Percentiles rank a stretch among this genome's conserved stretches.
Evolutionary conservation across 2,113 vertebrate species (phyloP).

Genomic region (Lasiurus borealis): DNA sequence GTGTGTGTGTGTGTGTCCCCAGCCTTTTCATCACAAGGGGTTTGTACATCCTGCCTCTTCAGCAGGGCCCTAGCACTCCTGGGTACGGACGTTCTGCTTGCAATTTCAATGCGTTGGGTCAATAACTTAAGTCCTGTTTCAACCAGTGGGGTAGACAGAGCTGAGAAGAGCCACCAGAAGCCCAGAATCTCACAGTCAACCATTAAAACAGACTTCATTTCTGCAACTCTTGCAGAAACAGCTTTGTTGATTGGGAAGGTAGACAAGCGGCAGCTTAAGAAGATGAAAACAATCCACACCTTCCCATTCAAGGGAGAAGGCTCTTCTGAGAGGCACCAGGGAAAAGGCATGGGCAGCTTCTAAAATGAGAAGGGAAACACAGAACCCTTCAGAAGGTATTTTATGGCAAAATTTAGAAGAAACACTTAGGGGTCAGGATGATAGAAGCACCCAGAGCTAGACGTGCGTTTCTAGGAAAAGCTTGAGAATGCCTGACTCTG

Average conservation of each 20-base stretch:
- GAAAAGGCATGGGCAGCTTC: background rate
- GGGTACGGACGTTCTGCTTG: background rate
- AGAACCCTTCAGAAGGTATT: background rate
- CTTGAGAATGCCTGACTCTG: background rate
- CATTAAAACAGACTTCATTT: background rate
- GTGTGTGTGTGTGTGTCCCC: no score
- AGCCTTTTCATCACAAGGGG: background rate
- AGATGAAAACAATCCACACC: background rate
- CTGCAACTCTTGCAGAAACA: background rate
- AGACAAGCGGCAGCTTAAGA: background rate
- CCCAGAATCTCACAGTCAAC: background rate
- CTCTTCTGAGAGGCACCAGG: background rate
- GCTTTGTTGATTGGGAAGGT: background rate
- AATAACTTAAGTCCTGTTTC: background rate
- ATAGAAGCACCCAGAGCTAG: background rate
- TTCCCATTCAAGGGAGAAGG: background rate
- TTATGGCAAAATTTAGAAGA: background rate
- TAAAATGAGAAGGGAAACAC: background rate
- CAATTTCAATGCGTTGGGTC: background rate
- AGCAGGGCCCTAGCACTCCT: background rate
- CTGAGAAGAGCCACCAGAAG: background rate
- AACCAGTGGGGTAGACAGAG: background rate
- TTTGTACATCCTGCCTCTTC: background rate
- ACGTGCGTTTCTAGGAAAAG: background rate
- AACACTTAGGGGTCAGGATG: background rate